phyloP scores from a whole-genome alignment of 2,113 vertebrate species.

The Butastur rufipennis region DNA sequence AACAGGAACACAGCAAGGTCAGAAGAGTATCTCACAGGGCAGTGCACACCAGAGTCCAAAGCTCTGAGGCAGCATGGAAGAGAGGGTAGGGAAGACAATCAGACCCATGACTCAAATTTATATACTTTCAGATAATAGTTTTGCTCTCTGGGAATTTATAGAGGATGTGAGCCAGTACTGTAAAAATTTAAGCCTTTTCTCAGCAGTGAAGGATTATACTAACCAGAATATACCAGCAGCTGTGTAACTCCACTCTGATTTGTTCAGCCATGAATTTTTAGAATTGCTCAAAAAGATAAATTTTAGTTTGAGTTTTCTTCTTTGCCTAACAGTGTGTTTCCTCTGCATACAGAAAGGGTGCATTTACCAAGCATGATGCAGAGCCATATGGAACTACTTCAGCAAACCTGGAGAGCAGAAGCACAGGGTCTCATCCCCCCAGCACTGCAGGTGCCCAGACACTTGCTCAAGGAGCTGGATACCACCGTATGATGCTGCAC shows the following conservation, averaged over 20 bases:
- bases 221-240: not conserved
- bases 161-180: not conserved
- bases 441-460: not conserved
- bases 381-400: not conserved
- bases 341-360: not conserved
- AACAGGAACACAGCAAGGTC: not conserved
- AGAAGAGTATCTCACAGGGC: not conserved
- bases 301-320: not conserved
- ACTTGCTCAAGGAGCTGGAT: not conserved
- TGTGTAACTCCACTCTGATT: not conserved
- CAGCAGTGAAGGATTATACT: not conserved
- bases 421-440: accelerated
- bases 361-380: not conserved
- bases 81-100: not conserved
- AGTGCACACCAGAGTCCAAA: not conserved
- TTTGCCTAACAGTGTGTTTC: not conserved
- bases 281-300: not conserved
- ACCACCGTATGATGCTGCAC: accelerated
- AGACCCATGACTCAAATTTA: not conserved
- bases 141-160: not conserved
- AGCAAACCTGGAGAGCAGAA: not conserved
- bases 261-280: not conserved
- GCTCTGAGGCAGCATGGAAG: not conserved
- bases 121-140: not conserved
- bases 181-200: not conserved